These are phyloP conservation scores for Leucoraja erinaceus DNA, from an alignment of 2,113 vertebrate genomes.

Conservation along the genomic window DNA sequence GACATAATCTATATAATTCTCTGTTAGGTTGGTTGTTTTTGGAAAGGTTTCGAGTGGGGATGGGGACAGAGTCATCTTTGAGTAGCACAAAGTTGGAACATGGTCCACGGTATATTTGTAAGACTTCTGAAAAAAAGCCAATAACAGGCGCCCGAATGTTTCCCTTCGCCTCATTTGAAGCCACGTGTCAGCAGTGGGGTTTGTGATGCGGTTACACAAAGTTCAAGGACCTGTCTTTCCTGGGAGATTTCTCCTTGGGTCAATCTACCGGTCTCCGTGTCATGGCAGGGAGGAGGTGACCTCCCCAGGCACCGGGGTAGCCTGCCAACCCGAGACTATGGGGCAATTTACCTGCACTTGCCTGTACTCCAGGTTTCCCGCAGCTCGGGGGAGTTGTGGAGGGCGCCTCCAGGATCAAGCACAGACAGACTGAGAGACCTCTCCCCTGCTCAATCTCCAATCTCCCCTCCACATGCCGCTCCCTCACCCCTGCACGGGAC, in stretches of 20 bases:
- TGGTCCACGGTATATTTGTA: background rate
- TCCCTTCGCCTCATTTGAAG: background rate
- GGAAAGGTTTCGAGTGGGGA: background rate
- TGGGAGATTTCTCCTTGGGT: background rate
- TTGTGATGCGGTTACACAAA: background rate
- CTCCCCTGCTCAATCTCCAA: background rate
- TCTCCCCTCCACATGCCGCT: background rate
- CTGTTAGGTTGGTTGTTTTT: too few relatives aligned
- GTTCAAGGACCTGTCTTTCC: background rate
- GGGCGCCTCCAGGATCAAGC: too few relatives aligned
- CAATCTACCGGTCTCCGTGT: too few relatives aligned
- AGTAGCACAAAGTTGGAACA: background rate
- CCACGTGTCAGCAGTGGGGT: background rate
- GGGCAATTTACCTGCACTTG: background rate
- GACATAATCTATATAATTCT: too few relatives aligned
- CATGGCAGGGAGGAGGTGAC: too few relatives aligned
- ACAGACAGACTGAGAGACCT: too few relatives aligned
- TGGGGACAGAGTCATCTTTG: background rate
- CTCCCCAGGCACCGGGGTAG: background rate
- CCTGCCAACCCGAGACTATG: background rate
- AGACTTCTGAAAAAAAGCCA: background rate
- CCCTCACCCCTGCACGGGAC: too few relatives aligned
- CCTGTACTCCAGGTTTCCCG: background rate
- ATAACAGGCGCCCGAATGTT: background rate
- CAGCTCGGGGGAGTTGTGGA: background rate